These are phyloP conservation scores for Tauraco hartlaubi DNA, from an alignment of 2,797 vertebrate genomes.

Conservation along the genomic window DNA sequence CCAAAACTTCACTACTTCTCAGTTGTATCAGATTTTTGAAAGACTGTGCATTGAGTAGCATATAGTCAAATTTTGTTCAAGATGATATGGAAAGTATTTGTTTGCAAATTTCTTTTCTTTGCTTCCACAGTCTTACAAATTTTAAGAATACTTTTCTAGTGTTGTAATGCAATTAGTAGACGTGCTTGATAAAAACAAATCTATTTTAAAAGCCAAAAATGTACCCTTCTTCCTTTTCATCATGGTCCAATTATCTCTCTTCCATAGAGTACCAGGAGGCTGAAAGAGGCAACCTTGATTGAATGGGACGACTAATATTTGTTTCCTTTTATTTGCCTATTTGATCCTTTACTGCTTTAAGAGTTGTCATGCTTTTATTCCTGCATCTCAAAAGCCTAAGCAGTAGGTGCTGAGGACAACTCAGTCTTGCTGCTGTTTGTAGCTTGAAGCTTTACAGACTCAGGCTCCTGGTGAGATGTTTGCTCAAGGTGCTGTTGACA, in stretches of 20 bases:
- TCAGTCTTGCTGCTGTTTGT: background rate
- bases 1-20: background rate
- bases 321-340: background rate
- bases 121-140: background rate
- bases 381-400: background rate
- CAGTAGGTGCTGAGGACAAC: background rate
- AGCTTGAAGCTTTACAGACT: background rate
- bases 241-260: background rate
- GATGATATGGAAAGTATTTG: background rate
- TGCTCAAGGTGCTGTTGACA: background rate
- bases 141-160: background rate
- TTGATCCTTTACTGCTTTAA: slow-evolving; percentile 22
- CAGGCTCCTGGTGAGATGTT: background rate
- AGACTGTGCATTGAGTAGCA: background rate
- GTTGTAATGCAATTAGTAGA: background rate
- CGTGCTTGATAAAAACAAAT: background rate
- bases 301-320: background rate
- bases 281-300: background rate
- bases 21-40: background rate
- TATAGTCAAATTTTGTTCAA: background rate
- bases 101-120: background rate
- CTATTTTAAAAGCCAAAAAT: background rate
- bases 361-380: slow-evolving; percentile 12
- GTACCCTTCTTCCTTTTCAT: background rate
- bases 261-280: background rate